A percentile compares a stretch with the other conserved stretches of the same genome.
These are phyloP conservation scores for Syngnathoides biaculeatus DNA, from an alignment of 2,113 vertebrate genomes.

Conservation along the genomic window DNA sequence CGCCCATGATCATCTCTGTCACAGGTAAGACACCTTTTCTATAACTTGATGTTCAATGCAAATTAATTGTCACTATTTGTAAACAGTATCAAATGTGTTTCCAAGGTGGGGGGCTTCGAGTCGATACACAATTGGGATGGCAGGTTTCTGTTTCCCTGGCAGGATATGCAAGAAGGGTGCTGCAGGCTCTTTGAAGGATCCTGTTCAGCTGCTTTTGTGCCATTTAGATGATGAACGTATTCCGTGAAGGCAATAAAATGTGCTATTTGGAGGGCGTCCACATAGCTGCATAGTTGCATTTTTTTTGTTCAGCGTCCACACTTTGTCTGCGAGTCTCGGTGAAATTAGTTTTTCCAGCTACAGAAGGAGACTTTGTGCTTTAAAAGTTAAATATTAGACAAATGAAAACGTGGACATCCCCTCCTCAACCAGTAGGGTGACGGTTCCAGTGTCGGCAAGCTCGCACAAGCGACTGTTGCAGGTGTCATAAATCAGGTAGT, in stretches of 20 bases:
- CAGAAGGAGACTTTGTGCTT: conserved; percentile 55
- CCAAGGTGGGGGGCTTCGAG: not conserved
- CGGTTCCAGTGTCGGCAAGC: not conserved
- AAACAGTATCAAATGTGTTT: not conserved
- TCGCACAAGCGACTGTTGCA: conserved; percentile 9
- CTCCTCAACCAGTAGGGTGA: conserved; percentile 27
- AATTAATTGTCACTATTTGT: not conserved
- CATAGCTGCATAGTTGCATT: not conserved
- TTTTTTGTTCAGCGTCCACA: not conserved
- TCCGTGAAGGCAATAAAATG: conserved; percentile 48
- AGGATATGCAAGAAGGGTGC: conserved; percentile 25
- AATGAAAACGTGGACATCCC: conserved; percentile 42
- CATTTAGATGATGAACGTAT: conserved; percentile 52
- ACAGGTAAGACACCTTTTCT: conserved; percentile 76
- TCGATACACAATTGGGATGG: not conserved
- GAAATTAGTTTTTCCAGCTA: conserved; percentile 10
- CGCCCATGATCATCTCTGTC: conserved; percentile 89
- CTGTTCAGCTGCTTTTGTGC: conserved; percentile 64
- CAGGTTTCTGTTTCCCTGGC: not conserved
- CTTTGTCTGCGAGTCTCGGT: not conserved
- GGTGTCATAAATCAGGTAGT: conserved; percentile 28
- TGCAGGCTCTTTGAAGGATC: conserved; percentile 57
- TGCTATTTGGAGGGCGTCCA: conserved; percentile 28
- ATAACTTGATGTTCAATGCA: not conserved
- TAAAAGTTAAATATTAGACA: conserved; percentile 61